Conservation (phyloP, 2,888 invertebrate genomes). For the Hyposoter didymator region DNA sequence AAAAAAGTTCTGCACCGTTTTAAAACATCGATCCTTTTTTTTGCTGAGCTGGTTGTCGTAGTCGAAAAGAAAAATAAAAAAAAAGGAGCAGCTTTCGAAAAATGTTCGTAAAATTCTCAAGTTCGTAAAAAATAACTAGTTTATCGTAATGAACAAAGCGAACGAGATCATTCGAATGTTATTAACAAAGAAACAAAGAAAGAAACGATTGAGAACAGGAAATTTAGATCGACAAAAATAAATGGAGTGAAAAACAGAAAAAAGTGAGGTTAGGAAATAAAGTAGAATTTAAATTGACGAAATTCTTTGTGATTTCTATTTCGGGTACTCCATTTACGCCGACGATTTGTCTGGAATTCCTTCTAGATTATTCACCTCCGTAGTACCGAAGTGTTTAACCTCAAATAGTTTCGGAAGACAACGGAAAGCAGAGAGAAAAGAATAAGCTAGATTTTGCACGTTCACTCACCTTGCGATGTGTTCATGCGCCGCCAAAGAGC, state of each 20-base stretch:
- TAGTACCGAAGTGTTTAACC: conserved; percentile 65
- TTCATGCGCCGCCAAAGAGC: conserved; percentile 89
- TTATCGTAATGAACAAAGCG: neutral
- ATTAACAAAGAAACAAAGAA: conserved; percentile 11
- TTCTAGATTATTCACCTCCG: conserved; percentile 39
- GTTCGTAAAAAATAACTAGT: neutral
- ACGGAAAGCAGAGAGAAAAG: neutral
- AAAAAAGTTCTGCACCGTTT: neutral
- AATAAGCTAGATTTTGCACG: conserved; percentile 38
- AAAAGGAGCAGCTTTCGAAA: neutral
- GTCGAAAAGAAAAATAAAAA: neutral
- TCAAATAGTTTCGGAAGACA: conserved; percentile 54
- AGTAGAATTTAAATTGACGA: neutral
- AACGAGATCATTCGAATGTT: no score
- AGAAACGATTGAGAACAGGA: neutral
- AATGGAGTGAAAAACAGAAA: neutral
- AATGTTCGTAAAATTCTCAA: neutral
- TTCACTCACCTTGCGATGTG: conserved; percentile 88
- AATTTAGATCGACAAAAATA: neutral
- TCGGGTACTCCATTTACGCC: neutral
- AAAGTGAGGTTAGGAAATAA: conserved; percentile 45
- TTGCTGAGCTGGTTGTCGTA: neutral
- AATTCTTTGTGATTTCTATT: neutral
- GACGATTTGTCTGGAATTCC: conserved; percentile 7
- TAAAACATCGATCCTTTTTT: neutral